These are phyloP conservation scores for Cardiocondyla obscurior DNA, from an alignment of 1,140 invertebrate genomes.

Conservation along the genomic window DNA sequence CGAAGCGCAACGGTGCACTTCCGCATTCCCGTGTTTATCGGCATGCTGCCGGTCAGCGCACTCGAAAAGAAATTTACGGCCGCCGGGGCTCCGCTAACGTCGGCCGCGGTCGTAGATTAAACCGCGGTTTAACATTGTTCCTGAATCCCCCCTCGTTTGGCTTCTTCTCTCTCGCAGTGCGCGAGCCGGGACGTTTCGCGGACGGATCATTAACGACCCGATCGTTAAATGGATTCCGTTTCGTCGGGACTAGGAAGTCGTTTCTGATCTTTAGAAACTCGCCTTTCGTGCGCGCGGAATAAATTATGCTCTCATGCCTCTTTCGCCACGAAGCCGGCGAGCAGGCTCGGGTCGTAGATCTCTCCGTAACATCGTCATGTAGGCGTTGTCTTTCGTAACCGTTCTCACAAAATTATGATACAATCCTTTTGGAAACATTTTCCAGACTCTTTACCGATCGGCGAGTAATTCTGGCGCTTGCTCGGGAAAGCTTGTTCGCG, in stretches of 20 bases:
- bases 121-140: conserved; percentile 59
- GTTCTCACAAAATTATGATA: neutral
- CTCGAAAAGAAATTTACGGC: conserved; percentile 70
- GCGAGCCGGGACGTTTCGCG: conserved; percentile 42
- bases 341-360: neutral
- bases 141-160: conserved; percentile 1
- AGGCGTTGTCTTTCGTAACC: neutral
- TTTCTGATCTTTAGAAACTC: conserved; percentile 41
- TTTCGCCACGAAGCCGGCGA: conserved; percentile 4
- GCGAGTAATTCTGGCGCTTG: neutral
- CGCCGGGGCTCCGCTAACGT: conserved; percentile 8
- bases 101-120: conserved; percentile 55
- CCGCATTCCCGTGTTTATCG: conserved; percentile 71
- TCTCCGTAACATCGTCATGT: neutral
- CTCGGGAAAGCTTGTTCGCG: neutral
- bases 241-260: conserved; percentile 57
- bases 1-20: conserved; percentile 62
- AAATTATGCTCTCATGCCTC: conserved; percentile 29
- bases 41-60: conserved; percentile 57
- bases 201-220: conserved; percentile 64
- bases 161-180: conserved; percentile 6
- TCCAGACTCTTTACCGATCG: neutral
- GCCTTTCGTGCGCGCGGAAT: conserved; percentile 6
- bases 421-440: neutral
- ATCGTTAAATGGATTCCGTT: conserved; percentile 38